Evolutionary conservation across 35 echinoderm and acorn worm genomes (phyloP).

Genomic region (Heliocidaris erythrogramma): DNA sequence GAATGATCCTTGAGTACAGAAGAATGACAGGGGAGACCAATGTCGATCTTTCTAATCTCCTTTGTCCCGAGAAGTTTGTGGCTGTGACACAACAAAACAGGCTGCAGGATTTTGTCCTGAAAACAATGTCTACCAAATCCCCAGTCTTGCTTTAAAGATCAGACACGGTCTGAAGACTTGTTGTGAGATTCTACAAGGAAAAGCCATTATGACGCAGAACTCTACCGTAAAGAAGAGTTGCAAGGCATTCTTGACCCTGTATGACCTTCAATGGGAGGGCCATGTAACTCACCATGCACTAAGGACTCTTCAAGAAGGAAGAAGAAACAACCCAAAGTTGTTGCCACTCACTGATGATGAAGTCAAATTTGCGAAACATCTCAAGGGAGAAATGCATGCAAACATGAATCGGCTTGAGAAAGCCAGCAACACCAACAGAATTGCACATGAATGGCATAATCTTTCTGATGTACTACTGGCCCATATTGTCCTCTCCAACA

Average conservation of each 20-base stretch:
- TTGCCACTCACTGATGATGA: slow-evolving; percentile 54
- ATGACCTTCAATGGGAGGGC: slow-evolving; percentile 51
- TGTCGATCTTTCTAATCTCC: not conserved
- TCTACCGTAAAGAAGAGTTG: not conserved
- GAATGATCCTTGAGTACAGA: slow-evolving; percentile 52
- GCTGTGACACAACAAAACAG: slow-evolving; percentile 13
- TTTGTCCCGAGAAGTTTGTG: slow-evolving; percentile 59
- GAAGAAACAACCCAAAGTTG: slow-evolving; percentile 55
- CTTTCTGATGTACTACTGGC: slow-evolving; percentile 49
- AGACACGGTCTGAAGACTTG: slow-evolving; percentile 56
- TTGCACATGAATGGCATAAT: slow-evolving; percentile 18
- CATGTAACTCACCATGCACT: slow-evolving; percentile 52
- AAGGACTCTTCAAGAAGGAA: slow-evolving; percentile 40
- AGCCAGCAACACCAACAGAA: not conserved
- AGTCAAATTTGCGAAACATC: slow-evolving; percentile 48
- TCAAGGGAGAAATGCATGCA: slow-evolving; percentile 18
- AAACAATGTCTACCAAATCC: slow-evolving; percentile 51
- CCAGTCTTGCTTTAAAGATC: slow-evolving; percentile 59
- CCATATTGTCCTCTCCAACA: slow-evolving; percentile 64
- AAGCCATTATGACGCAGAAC: slow-evolving; percentile 38
- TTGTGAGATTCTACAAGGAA: slow-evolving; percentile 49
- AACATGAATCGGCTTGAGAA: slow-evolving; percentile 3
- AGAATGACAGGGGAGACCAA: slow-evolving; percentile 3
- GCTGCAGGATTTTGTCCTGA: slow-evolving; percentile 60
- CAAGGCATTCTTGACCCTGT: slow-evolving; percentile 25